phyloP scores from a whole-genome alignment of 30 jellyfish, hydroid and myxozoan genomes.

The Nemopilema nomurai region DNA sequence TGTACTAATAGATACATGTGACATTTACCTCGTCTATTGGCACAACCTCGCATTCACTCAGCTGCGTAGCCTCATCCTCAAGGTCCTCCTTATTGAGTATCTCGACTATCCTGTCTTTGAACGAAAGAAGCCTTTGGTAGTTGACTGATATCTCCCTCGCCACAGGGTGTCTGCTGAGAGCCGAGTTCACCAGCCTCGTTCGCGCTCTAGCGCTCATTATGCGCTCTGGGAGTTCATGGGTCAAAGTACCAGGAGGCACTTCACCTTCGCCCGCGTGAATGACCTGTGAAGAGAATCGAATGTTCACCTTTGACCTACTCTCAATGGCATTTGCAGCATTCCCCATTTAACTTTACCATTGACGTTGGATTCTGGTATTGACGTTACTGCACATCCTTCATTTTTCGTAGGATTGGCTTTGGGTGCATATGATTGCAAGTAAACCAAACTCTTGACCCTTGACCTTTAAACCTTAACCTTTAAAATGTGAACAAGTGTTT shows the following conservation, averaged over 20 bases:
- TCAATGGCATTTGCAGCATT: no score
- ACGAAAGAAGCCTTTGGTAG: slow-evolving; percentile 27
- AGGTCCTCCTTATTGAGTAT: slow-evolving; percentile 40
- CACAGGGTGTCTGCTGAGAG: slow-evolving; percentile 59
- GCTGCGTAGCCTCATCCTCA: slow-evolving; percentile 48
- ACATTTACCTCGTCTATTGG: slow-evolving; percentile 56
- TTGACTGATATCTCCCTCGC: slow-evolving; percentile 26
- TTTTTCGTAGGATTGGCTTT: no score
- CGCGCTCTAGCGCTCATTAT: slow-evolving; percentile 70
- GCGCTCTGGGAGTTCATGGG: slow-evolving; percentile 26
- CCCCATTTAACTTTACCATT: no score
- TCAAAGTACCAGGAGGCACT: slow-evolving; percentile 10
- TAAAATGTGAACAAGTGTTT: no score
- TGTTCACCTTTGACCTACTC: no score
- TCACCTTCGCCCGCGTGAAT: slow-evolving; percentile 27
- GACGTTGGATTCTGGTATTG: no score
- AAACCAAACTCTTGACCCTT: no score
- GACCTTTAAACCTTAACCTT: no score
- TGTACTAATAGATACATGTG: no score
- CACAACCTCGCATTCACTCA: slow-evolving; percentile 65
- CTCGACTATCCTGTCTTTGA: slow-evolving; percentile 41
- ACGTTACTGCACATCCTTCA: no score
- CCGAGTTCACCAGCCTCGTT: slow-evolving; percentile 57
- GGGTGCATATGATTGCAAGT: no score
- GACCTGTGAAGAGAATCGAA: slow-evolving; percentile 16